Evolutionary conservation across 2,797 vertebrate species (phyloP).

Genomic region (Melopsittacus undulatus): DNA sequence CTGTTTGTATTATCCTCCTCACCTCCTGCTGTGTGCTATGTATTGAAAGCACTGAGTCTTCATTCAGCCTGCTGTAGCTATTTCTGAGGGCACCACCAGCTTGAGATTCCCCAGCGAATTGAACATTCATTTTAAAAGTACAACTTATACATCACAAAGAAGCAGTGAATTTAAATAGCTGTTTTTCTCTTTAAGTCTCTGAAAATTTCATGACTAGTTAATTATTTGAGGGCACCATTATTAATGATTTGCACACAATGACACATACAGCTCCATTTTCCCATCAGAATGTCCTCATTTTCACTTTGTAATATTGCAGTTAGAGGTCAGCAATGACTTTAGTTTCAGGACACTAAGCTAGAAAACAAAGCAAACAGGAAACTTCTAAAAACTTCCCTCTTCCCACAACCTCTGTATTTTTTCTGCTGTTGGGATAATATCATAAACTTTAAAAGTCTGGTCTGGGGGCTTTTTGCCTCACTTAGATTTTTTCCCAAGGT

Average conservation of each 20-base stretch:
- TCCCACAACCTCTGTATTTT: not conserved
- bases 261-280: not conserved
- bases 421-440: not conserved
- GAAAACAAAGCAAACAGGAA: not conserved
- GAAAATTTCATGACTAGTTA: not conserved
- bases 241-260: not conserved
- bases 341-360: not conserved
- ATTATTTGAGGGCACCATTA: not conserved
- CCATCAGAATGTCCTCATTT: not conserved
- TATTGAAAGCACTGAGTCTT: not conserved
- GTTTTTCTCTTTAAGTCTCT: not conserved
- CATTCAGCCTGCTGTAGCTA: not conserved
- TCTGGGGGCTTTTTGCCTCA: not conserved
- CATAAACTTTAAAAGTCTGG: not conserved
- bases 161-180: not conserved
- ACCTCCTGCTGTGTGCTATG: fast-evolving
- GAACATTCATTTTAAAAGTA: not conserved
- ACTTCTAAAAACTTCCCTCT: not conserved
- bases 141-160: not conserved
- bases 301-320: not conserved
- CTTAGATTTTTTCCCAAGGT: not conserved
- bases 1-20: fast-evolving
- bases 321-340: conserved; percentile 14
- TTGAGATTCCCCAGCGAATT: not conserved
- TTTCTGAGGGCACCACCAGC: not conserved